Base-by-base conservation (phyloP, 2,797 vertebrate genomes). In the Taeniopygia guttata region DNA sequence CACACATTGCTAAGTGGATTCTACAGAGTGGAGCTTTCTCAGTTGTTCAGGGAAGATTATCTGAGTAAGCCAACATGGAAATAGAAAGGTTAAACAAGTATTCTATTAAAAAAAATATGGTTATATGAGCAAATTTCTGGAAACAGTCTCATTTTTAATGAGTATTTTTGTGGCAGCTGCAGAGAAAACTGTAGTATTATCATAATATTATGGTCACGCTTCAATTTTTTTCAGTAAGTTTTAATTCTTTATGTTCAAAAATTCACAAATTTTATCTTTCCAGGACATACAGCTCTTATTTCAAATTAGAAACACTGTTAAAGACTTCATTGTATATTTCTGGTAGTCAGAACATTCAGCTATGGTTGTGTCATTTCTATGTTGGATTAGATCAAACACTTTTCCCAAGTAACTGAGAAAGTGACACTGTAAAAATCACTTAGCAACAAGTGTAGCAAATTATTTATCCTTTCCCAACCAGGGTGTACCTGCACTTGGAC, bases 1-100 rank as follows among this genome's bases (percentile, higher is more conserved):
- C 13, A 29, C 0, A 0, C 7, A 11, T 16, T 81, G n/a, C 34
- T 68, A 42, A 42, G 12, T 46, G 34, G 27, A 16, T 16, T 52
- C 85, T 49, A 45, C 9, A 56, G 22, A 59, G 10, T 4, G 0
- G 10, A n/a, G 9, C 29, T 86, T 74, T 55, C 52, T 70, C 68
- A 64, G 32, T 51, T 74, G 52, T 10, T 48, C 10, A 11, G 20
- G 14, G 11, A 58, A 89, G 69, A 76, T 11, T 42, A 11, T 46
- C 51, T 52, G 27, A 73, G 25, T 55, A 66, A 69, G 11, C 8
- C 10, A 81, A 19, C 13, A 23, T 4, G 6, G 18, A 93, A 90
- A 56, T 19, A 6, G 27, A 89, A 92, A 16, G 1, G 5, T 54
- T 79, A n/a, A 54, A 52, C n/a, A 54, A 29, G 10, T 64, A 43